Evolutionary conservation across 2,797 vertebrate genomes (phyloP).

Genomic region (Cryptoprocta ferox): DNA sequence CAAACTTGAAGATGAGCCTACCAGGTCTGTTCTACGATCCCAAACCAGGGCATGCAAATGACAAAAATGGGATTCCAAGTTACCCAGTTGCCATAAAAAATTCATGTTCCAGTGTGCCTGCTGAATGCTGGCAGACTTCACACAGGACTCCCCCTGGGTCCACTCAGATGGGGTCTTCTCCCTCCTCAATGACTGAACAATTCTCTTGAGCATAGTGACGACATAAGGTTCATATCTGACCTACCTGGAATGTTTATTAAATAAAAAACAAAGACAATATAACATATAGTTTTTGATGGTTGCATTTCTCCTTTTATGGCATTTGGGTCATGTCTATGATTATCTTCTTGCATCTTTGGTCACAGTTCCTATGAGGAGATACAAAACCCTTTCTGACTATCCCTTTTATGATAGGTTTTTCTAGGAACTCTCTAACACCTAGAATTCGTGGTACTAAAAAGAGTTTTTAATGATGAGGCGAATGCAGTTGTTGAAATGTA

Average conservation of each 20-base stretch:
- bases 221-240: background rate
- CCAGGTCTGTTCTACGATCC: background rate
- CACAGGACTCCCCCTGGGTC: rapidly evolving
- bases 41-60: background rate
- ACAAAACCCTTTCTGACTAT: background rate
- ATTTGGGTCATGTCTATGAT: background rate
- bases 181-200: background rate
- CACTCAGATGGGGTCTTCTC: background rate
- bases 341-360: background rate
- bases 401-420: background rate
- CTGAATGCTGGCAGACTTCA: background rate
- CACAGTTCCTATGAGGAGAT: background rate
- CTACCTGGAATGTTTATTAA: background rate
- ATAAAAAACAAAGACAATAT: background rate
- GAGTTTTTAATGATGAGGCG: conserved; percentile 18
- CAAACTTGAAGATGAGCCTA: background rate
- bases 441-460: background rate
- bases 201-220: background rate
- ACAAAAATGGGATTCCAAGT: background rate
- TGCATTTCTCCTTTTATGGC: conserved; percentile 14
- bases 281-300: background rate
- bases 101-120: rapidly evolving
- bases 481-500: background rate
- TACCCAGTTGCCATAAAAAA: background rate
- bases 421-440: background rate